Base-by-base conservation (phyloP, 2,797 vertebrate genomes). In the Chaetodon trifasciatus region DNA sequence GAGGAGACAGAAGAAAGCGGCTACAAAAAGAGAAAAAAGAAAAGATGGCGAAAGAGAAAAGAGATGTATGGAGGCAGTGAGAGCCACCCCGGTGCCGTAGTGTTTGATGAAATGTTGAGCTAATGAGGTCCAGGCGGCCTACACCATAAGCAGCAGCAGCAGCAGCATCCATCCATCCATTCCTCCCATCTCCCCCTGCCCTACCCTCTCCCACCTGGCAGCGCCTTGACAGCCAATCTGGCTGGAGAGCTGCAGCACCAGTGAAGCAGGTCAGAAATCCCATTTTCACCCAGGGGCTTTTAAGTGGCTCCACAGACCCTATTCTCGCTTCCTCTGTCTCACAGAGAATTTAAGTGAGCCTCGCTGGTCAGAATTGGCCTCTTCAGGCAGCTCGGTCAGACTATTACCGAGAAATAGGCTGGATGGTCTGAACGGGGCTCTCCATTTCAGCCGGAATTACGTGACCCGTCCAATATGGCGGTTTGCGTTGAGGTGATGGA, bases 41-140 rank as follows among this genome's bases (percentile, higher is more conserved):
- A 73, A 61, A 37, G 53, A 64, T 39, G 67, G 55, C 0, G 23
- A 78, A 47, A 71, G 61, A 81, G 57, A 66, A 55, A 50, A 64
- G 21, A 75, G 80, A 82, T 28, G 2, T 66, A 74, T 81, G 61
- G 76, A 78, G 64, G 67, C 67, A 76, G 82, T 3, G 57, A 79
- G 78, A 86, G 73, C 56, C 70, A 65, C 78, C 88, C 58, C 39
- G 82, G 84, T 89, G 92, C 82, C 84, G 78, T 40, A 55, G 46
- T 84, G 89, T 91, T 92, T 94, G 93, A 93, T 91, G 92, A 94
- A 94, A 92, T 84, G 76, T 73, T 76, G 83, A 83, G 85, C 77
- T 94, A 93, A 91, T 82, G 86, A 94, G 90, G 70, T 93, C 86
- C 39, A 88, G 82, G 90, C 78, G 85, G 93, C 93, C 78, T 81